A percentile compares a stretch with the other conserved stretches of the same genome.
Conservation (phyloP, 2,113 vertebrate genomes). For the Mustelus asterias region DNA sequence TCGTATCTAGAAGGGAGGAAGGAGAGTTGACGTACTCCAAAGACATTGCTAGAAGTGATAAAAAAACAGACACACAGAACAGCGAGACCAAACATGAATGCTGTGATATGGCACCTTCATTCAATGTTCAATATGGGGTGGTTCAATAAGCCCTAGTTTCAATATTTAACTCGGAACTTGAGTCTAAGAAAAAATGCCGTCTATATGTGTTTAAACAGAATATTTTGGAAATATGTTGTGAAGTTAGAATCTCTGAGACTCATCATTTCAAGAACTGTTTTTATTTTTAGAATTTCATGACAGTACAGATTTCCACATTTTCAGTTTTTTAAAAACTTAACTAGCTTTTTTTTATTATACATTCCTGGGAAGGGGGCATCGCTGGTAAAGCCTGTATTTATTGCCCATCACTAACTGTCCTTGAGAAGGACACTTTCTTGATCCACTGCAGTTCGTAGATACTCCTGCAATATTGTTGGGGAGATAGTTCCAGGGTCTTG, state of each 20-base stretch:
- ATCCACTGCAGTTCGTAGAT: background rate
- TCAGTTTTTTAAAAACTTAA: background rate
- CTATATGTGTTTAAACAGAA: background rate
- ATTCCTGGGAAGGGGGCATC: background rate
- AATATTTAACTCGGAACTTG: background rate
- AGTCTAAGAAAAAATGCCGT: background rate
- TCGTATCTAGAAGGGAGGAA: conserved; percentile 40
- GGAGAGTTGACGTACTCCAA: background rate
- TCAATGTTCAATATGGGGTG: background rate
- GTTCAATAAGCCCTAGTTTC: background rate
- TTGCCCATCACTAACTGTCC: background rate
- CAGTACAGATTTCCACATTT: background rate
- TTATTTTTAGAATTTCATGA: background rate
- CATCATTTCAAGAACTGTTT: background rate
- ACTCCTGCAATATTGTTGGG: background rate
- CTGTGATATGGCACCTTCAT: background rate
- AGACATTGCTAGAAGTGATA: background rate
- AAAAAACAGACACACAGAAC: background rate
- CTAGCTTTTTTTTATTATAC: background rate
- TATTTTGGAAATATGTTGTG: background rate
- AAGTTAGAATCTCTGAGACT: background rate
- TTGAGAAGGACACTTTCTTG: background rate
- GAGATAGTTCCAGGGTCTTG: no score
- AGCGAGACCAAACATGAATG: background rate
- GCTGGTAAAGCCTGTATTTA: background rate